Base-by-base conservation (phyloP, 2,888 invertebrate genomes). In the Philaethria dido region DNA sequence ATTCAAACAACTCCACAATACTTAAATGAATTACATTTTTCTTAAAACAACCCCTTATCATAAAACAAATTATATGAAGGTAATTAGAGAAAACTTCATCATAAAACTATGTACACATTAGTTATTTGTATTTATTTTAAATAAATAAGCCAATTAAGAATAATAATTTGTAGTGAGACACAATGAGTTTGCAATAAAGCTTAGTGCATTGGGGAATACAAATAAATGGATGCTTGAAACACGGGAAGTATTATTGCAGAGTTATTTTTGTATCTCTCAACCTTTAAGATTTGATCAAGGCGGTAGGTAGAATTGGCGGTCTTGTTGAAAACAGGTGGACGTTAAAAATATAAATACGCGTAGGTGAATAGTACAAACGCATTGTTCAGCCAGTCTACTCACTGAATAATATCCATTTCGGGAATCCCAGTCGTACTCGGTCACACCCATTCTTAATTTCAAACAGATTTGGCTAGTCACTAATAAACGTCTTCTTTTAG, bases 391-490 rank as follows among this genome's bases (percentile, higher is more conserved):
- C 14, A 16, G 42, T 65, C 52, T 69, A 91, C 92, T 92, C 77
- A 92, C 92, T 77, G 92, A 91, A 78, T 85, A 87, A 80, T 85
- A 90, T 83, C 91, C 91, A 84, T 85, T 87, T 77, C 85, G 89
- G 74, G 90, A 85, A 77, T 92, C 92, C 92, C 91, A 92, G 79
- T 92, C 91, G 75, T 82, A 91, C 72, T 92, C 89, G 75, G 78
- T 87, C 85, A 91, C 88, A 86, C 92, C 92, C 92, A 92, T 92
- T 81, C 88, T 89, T 78, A 84, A 80, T 54, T 64, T 62, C 52
- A 55, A 70, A 73, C 72, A 75, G 70, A 80, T 73, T 80, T 77
- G 77, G 73, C 71, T 77, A 80, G 78, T 79, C 75, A 78, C 74
- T 78, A 77, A 79, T 75, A 80, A 78, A 76, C 77, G 73, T 75